Evolutionary conservation across 2,888 invertebrate species (phyloP).

Genomic region (Periphyllus acericola): DNA sequence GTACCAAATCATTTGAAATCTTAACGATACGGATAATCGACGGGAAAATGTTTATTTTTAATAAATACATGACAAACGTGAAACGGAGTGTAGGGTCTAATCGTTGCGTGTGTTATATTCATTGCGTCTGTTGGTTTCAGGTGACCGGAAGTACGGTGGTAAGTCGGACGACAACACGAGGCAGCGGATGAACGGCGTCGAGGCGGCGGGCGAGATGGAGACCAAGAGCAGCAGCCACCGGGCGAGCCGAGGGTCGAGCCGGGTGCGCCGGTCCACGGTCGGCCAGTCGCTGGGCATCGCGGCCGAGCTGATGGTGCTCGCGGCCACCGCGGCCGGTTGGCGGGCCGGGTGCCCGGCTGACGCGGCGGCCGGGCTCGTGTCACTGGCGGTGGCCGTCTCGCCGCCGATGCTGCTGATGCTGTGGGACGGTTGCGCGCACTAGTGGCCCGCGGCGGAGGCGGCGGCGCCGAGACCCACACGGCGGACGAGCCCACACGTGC

Average conservation of each 20-base stretch:
- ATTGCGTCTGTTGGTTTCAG: background rate
- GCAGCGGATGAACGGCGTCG: slow-evolving; percentile 24
- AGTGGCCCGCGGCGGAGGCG: background rate
- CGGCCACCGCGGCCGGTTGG: slow-evolving; percentile 24
- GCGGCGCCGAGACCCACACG: background rate
- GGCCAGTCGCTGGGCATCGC: slow-evolving; percentile 10
- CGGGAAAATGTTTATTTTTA: no score
- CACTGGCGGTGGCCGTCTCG: background rate
- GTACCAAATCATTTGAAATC: no score
- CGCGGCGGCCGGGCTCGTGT: background rate
- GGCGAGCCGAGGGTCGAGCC: slow-evolving; percentile 40
- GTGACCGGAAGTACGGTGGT: background rate
- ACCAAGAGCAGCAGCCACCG: slow-evolving; percentile 55
- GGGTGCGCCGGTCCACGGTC: background rate
- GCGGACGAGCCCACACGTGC: background rate
- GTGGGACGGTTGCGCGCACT: background rate
- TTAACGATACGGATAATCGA: no score
- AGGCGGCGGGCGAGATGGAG: slow-evolving; percentile 39
- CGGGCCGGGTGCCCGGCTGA: background rate
- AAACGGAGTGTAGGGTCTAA: no score
- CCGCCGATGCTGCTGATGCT: slow-evolving; percentile 3
- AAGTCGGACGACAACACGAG: slow-evolving; percentile 37
- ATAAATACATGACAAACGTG: no score
- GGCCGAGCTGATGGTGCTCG: slow-evolving; percentile 24
- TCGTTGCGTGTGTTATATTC: background rate